These are phyloP conservation scores for Palythoa grandis DNA, from an alignment of 92 coral and sea anemone species.

Conservation along the genomic window DNA sequence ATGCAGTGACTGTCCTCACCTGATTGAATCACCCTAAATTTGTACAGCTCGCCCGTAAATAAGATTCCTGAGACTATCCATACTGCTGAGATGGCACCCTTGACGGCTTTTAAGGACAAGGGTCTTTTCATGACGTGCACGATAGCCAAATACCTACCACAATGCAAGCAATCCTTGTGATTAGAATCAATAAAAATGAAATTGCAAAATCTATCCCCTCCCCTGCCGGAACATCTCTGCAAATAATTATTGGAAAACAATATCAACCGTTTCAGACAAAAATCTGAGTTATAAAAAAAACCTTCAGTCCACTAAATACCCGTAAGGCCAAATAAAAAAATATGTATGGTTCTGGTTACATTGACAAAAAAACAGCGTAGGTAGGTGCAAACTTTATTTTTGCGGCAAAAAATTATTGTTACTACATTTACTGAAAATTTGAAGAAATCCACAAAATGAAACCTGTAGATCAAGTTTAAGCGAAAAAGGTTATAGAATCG, in stretches of 20 bases:
- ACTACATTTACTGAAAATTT: no score
- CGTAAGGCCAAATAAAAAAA: no score
- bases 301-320: neutral
- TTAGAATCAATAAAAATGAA: neutral
- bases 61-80: slow-evolving; percentile 29
- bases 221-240: neutral
- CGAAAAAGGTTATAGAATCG: no score
- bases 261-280: neutral
- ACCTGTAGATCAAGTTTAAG: no score
- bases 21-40: neutral
- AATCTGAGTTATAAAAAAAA: no score
- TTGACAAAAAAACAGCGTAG: no score
- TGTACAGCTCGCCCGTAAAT: slow-evolving; percentile 20
- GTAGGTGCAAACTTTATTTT: no score
- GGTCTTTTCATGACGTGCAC: slow-evolving; percentile 49
- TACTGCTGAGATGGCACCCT: neutral
- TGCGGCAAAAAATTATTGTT: no score
- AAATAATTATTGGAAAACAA: neutral
- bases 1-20: neutral
- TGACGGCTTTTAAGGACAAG: slow-evolving; percentile 1
- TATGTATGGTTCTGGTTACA: no score
- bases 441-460: no score
- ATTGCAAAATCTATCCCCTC: neutral
- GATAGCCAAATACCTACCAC: slow-evolving; percentile 31
- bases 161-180: neutral